Conservation (phyloP, 1,140 invertebrate species). For the Sweltsa coloradensis region DNA sequence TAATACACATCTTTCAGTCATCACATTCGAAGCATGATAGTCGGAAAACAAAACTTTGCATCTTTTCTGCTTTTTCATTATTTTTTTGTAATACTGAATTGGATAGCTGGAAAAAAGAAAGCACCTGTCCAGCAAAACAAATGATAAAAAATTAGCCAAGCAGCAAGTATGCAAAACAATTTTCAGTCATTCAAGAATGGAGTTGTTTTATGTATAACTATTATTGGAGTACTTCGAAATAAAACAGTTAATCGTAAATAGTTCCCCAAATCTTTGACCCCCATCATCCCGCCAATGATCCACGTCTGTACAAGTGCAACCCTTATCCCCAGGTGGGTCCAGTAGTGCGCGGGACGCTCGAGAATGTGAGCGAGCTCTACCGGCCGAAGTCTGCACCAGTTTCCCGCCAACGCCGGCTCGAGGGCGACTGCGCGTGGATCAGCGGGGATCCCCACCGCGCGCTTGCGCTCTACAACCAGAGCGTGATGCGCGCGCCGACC, state of each 20-base stretch:
- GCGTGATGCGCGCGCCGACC: constrained; percentile 46
- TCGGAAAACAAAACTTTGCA: too few relatives aligned
- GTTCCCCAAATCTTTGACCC: not conserved
- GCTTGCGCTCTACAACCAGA: constrained; percentile 43
- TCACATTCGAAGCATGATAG: too few relatives aligned
- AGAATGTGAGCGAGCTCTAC: constrained; percentile 38
- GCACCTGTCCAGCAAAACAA: too few relatives aligned
- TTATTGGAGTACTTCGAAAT: not conserved
- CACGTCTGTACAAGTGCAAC: constrained; percentile 5
- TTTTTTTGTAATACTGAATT: too few relatives aligned
- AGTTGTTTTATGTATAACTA: too few relatives aligned
- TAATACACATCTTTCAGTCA: too few relatives aligned
- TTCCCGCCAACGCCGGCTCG: constrained; percentile 32
- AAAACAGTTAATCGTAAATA: not conserved
- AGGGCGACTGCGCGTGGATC: constrained; percentile 32
- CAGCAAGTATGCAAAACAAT: too few relatives aligned
- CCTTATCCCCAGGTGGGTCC: constrained; percentile 32
- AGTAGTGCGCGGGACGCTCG: constrained; percentile 35
- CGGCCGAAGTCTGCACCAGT: constrained; percentile 39
- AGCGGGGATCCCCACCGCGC: constrained; percentile 37
- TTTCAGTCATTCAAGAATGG: too few relatives aligned
- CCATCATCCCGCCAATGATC: constrained; percentile 3
- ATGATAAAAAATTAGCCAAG: too few relatives aligned
- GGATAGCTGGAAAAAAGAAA: too few relatives aligned
- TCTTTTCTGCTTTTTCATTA: too few relatives aligned